A percentile compares a stretch with the other conserved stretches of the same genome.
These are phyloP conservation scores for Rotaria magnacalcarata DNA, from an alignment of 2,888 invertebrate genomes.

Conservation along the genomic window DNA sequence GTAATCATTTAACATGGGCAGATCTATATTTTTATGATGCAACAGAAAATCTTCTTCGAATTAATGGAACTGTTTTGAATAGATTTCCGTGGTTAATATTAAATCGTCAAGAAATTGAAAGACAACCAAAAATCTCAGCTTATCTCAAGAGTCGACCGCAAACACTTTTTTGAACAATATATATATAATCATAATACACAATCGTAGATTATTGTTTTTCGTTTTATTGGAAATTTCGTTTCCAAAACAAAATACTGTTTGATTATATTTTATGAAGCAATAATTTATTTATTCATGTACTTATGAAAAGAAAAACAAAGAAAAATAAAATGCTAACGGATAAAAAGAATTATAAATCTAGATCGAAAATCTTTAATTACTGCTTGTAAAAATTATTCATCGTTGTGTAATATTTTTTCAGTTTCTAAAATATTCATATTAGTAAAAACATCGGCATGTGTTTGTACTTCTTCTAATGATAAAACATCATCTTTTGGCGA, in stretches of 20 bases:
- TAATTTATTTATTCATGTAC: too few relatives aligned
- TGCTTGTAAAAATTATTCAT: neutral
- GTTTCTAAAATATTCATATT: neutral
- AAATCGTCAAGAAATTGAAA: conserved; percentile 36
- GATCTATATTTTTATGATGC: conserved; percentile 43
- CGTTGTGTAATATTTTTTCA: neutral
- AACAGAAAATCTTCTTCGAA: neutral
- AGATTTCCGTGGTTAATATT: conserved; percentile 33
- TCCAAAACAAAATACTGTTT: too few relatives aligned
- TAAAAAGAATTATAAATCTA: neutral
- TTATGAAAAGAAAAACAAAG: too few relatives aligned
- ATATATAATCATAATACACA: neutral
- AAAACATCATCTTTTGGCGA: neutral
- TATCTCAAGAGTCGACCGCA: conserved; percentile 39
- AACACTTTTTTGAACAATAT: conserved; percentile 23
- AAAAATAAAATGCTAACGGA: neutral
- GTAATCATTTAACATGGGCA: conserved; percentile 41
- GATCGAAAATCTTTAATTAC: neutral
- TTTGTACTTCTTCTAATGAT: conserved; percentile 16
- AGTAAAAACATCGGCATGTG: neutral
- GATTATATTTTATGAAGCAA: too few relatives aligned
- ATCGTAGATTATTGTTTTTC: neutral
- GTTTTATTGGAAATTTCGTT: neutral
- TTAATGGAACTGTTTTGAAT: neutral
- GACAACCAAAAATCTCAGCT: conserved; percentile 36